phyloP scores from a whole-genome alignment of 1,140 invertebrate genomes.

The Wasmannia auropunctata region DNA sequence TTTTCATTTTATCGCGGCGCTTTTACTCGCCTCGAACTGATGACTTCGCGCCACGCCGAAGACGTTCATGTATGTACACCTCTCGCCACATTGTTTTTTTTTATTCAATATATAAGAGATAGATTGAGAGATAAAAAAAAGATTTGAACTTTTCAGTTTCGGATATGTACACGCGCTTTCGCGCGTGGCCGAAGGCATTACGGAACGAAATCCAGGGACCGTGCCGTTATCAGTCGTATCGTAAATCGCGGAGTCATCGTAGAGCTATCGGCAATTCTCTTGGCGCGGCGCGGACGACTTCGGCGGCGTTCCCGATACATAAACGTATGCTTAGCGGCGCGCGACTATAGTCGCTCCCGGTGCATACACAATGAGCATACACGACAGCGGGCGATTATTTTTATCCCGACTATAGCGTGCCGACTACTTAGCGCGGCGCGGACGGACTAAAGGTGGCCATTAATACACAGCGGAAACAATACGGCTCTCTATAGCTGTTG shows the following conservation, averaged over 20 bases:
- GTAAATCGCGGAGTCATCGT: not conserved
- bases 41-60: not conserved
- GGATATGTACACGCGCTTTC: not conserved
- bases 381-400: conserved; percentile 33
- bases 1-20: conserved; percentile 17
- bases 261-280: not conserved
- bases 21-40: not conserved
- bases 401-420: not conserved
- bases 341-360: conserved; percentile 13
- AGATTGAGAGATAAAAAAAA: not conserved
- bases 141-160: not conserved
- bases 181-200: not conserved
- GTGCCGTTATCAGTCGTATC: not conserved
- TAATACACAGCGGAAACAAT: conserved; percentile 34
- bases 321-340: not conserved
- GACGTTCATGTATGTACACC: not conserved
- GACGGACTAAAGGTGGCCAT: not conserved
- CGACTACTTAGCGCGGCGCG: not conserved
- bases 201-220: not conserved
- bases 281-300: not conserved
- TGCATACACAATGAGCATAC: not conserved
- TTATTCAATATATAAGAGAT: not conserved
- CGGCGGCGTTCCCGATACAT: not conserved
- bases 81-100: not conserved
- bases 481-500: not conserved